Evolutionary conservation across 1,140 invertebrate genomes (phyloP).

Genomic region (Temnothorax nylanderi): DNA sequence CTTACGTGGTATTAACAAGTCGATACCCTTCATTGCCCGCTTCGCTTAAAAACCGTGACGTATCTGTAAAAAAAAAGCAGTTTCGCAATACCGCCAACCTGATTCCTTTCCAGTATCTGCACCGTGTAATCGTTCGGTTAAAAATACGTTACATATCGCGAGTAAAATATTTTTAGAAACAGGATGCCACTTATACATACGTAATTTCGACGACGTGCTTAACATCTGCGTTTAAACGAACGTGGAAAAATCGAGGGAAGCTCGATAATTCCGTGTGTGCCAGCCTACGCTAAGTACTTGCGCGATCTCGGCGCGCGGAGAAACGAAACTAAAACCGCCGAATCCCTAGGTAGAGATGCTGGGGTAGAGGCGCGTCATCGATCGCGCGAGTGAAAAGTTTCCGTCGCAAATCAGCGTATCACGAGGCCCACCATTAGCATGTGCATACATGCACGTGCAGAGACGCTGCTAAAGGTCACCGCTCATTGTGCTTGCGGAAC

Average conservation of each 20-base stretch:
- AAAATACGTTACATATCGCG: neutral
- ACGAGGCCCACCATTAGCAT: constrained; percentile 18
- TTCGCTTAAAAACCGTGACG: neutral
- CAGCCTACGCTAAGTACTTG: too few relatives aligned
- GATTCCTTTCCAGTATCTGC: neutral
- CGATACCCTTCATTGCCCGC: constrained; percentile 18
- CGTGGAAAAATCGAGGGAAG: neutral
- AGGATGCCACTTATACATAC: neutral
- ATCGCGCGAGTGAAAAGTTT: constrained; percentile 34
- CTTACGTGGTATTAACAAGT: constrained; percentile 19
- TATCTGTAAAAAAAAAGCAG: constrained; percentile 1
- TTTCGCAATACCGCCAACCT: constrained; percentile 10
- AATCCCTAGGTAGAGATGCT: neutral
- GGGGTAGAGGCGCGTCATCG: neutral
- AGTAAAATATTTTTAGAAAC: constrained; percentile 1
- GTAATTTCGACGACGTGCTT: too few relatives aligned
- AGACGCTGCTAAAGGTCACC: constrained; percentile 67
- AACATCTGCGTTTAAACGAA: neutral
- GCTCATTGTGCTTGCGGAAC: constrained; percentile 75
- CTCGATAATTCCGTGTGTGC: neutral
- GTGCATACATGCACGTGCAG: neutral
- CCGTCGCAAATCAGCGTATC: neutral
- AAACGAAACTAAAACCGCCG: neutral
- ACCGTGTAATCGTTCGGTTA: neutral
- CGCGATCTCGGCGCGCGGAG: neutral